These are phyloP conservation scores for Nemapogon koenigi DNA, from an alignment of 2,888 invertebrate genomes.

Conservation along the genomic window DNA sequence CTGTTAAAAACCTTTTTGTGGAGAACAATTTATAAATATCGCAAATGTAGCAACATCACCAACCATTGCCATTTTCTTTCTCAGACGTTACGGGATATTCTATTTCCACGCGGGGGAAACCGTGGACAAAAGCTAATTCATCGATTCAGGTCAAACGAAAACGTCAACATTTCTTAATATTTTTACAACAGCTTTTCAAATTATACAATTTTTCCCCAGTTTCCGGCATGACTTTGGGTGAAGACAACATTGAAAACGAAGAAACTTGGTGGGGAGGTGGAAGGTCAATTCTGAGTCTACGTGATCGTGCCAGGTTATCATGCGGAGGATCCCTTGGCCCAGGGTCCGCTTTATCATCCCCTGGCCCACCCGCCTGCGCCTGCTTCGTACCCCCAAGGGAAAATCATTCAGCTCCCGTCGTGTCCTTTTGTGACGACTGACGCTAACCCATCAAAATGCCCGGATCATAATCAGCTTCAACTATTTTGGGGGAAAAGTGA, in stretches of 20 bases:
- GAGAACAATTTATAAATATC: too few relatives aligned
- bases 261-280: constrained; percentile 34
- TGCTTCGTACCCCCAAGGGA: constrained; percentile 48
- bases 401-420: constrained; percentile 68
- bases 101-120: too few relatives aligned
- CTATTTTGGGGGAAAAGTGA: constrained; percentile 22
- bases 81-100: too few relatives aligned
- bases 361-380: constrained; percentile 48
- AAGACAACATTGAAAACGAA: constrained; percentile 22
- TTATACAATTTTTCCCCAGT: too few relatives aligned
- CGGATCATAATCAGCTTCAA: constrained; percentile 14
- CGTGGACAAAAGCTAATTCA: too few relatives aligned
- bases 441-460: constrained; percentile 29
- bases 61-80: too few relatives aligned
- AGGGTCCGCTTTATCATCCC: constrained; percentile 47
- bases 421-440: constrained; percentile 65
- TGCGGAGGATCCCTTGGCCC: constrained; percentile 47
- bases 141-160: too few relatives aligned
- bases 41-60: too few relatives aligned
- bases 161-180: too few relatives aligned
- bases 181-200: too few relatives aligned
- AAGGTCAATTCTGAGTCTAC: constrained; percentile 36
- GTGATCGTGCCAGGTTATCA: constrained; percentile 45
- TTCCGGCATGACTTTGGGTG: constrained; percentile 27
- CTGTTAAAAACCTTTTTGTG: too few relatives aligned